Evolutionary conservation across 2,888 invertebrate genomes (phyloP), one percentile per base, ranked within the genome.

Genomic region (Tenodera sinensis): DNA sequence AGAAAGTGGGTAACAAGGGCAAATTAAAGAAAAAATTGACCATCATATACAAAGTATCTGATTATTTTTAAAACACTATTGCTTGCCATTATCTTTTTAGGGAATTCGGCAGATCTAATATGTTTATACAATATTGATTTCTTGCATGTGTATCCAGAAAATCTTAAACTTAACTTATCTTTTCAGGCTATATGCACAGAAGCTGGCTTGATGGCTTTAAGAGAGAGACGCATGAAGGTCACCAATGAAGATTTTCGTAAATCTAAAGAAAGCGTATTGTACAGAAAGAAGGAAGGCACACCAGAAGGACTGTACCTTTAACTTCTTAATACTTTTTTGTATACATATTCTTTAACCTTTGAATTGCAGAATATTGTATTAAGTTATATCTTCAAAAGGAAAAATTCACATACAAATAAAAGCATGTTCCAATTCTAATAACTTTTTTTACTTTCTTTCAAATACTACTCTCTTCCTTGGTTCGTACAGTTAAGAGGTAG

Each of bases 241-340:
- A 99, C 98, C 90, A 99, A 99, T 94, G 99, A 99, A 93, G 99
- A 99, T 94, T 99, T 99, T 93, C 98, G 98, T 93, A 99, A 99
- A 93, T 99, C 99, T 0, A 99, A 99, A 94, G 99, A 99, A 93
- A 99, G 98, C 94, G 99, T 99, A 47, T 95, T 99, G 87, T 99
- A 99, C 93, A 96, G 99, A 90, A 99, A 99, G 95, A 99, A 99
- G 93, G 99, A 99, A 94, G 99, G 99, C 91, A 99, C 99, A 85
- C 99, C 99, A 1, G 99, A 99, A 94, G 99, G 99, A 91, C 96
- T 99, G 89, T 99, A 99, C 94, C 96, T 99, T 93, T 99, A 97
- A 96, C 91, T 91, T 89, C 85, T 83, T 87, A 30, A 20, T 3
- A 4, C 1, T 54, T 30, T 30, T 30, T 4, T 30, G 30, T 71